Evolutionary conservation across 2,888 invertebrate genomes (phyloP), one percentile per base, ranked within the genome.

Genomic region (Eurytoma californica): DNA sequence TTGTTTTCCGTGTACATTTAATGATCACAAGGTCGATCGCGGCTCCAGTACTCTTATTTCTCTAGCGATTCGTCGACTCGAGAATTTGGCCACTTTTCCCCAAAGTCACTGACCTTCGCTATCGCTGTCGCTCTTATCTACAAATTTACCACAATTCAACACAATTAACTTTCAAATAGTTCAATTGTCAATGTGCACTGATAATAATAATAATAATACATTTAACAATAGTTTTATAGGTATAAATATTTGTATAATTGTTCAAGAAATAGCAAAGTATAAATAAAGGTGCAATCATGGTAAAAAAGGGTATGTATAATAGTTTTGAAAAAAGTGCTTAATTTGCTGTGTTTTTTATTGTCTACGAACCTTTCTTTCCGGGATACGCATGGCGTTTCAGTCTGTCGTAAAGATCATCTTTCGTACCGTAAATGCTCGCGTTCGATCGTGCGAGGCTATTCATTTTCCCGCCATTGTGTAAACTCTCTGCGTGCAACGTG

Each of bases 121-220:
- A 93, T 97, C 96, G 92, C 96, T 97, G 94, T 97, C 96, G 92
- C 96, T 96, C 93, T 96, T 96, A 93, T 97, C 96, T 97, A 93
- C 83, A 93, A 94, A 83, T 80, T 77, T 57, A 81, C 30, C 79
- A 81, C 79, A 81, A 81, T 81, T 73, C 60, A 81, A 80, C 57
- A 77, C 70, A 67, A 81, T 81, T 81, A 81, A 81, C 76, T 76
- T 79, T 79, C 16, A 68, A 69, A 55, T 74, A 53, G 74, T 79
- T 57, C 79, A 75, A 69, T 66, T 75, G 39, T 67, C 28, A 75
- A 70, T 70, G 70, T 79, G 79, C 72, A 72, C 79, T 79, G 72
- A 55, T 61, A 61, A 13, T 67, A 28, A 55, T 61, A 61, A 13
- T 67, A 28, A 60, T 60, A 58, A 51, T 57, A 57, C 65, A 60